Evolutionary conservation across 2,113 vertebrate genomes (phyloP), one percentile per base, ranked within the genome.

Genomic region (Serinus canaria): DNA sequence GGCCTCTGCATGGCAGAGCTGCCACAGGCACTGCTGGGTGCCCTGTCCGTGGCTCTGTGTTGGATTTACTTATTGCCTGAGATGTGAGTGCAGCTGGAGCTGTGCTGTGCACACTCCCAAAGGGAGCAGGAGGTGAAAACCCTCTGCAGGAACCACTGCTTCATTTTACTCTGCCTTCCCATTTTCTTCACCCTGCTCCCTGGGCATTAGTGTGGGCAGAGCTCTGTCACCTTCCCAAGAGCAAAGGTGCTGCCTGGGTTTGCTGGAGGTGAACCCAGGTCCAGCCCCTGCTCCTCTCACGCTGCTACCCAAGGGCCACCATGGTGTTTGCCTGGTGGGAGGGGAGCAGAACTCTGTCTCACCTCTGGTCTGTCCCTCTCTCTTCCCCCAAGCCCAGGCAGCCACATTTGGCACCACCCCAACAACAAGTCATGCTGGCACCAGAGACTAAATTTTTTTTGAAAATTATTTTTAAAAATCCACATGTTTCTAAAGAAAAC

Each of bases 281-380:
- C 19, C n/a, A 7, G 83, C 9, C n/a, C 13, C 28, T 79, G n/a
- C 33, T 60, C 63, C 28, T 2, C 5, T 58, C 22, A 44, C 39
- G 7, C 20, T 3, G 10, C 19, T 18, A 20, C 25, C 33, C 0
- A 0, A 64, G 35, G 46, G 35, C 24, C 31, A 59, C 49, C 53
- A 27, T 0, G 0, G 16, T 10, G 53, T 44, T 58, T 5, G 13
- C 17, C 33, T 69, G 27, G 12, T 2, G 3, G 49, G 24, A 60
- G 33, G 28, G 67, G 16, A 91, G 22, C 21, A 63, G 27, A 50
- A 10, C 10, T 78, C 60, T 89, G 39, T 30, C 28, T 52, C 39
- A 25, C 28, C 18, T 80, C 59, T 4, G 4, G 15, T 30, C 50
- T 55, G 14, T 43, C 11, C 16, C 4, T 56, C 15, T 84, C 37